phyloP scores from a whole-genome alignment of 2,888 invertebrate genomes.

The Pseudanteris insignis region DNA sequence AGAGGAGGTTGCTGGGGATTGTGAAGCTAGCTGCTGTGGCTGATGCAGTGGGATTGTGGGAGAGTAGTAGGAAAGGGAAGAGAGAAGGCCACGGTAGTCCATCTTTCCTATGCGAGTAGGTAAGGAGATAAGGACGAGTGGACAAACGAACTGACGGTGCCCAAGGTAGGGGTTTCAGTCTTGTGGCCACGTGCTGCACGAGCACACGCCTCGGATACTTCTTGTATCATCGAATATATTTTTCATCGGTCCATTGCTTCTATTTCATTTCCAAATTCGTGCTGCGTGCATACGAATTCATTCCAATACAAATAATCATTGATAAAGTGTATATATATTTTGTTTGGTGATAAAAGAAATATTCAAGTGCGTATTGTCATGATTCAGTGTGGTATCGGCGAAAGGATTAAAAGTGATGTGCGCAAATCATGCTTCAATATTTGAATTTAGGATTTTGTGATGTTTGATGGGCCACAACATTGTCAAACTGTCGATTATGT shows the following conservation, averaged over 20 bases:
- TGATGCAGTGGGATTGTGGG: constrained; percentile 41
- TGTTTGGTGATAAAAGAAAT: constrained; percentile 26
- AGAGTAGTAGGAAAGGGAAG: constrained; percentile 44
- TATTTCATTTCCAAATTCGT: no score
- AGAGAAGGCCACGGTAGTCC: constrained; percentile 46
- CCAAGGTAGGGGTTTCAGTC: constrained; percentile 64
- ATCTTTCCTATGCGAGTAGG: constrained; percentile 49
- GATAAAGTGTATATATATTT: no score
- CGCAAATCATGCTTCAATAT: constrained; percentile 4
- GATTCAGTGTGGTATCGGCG: constrained; percentile 28
- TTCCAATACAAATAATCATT: no score
- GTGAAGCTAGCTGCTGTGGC: constrained; percentile 38
- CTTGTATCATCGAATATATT: constrained; percentile 46
- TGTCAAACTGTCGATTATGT: no score
- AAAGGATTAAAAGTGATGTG: constrained; percentile 36
- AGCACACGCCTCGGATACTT: constrained; percentile 60
- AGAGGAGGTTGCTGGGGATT: constrained; percentile 32
- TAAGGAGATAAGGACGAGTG: constrained; percentile 59
- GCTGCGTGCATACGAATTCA: no score
- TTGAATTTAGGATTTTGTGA: constrained; percentile 6
- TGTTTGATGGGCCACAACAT: constrained; percentile 10
- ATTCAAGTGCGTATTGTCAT: constrained; percentile 30
- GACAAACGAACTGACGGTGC: constrained; percentile 61
- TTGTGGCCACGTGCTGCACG: constrained; percentile 65
- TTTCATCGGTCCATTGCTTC: background rate